phyloP scores from a whole-genome alignment of 2,888 invertebrate genomes.

The Ypsolopha scabrella region DNA sequence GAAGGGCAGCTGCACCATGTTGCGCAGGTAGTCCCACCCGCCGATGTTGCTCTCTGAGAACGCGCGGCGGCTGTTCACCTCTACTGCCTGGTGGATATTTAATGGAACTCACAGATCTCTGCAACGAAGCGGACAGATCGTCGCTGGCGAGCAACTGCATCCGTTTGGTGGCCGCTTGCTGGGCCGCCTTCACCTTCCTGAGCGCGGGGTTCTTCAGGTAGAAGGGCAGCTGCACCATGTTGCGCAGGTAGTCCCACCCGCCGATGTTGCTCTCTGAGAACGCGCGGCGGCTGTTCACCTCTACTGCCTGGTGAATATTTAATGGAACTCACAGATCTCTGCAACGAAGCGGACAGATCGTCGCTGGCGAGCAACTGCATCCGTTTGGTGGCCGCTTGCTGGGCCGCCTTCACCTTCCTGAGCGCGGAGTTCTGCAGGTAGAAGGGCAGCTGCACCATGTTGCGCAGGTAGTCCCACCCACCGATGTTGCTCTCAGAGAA shows the following conservation, averaged over 20 bases:
- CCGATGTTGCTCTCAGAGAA: too few relatives aligned
- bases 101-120: background rate
- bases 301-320: too few relatives aligned
- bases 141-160: constrained; percentile 52
- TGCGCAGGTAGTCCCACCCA: too few relatives aligned
- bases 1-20: constrained; percentile 97
- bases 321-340: background rate
- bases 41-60: constrained; percentile 94
- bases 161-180: constrained; percentile 76
- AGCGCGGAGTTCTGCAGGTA: constrained; percentile 97
- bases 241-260: too few relatives aligned
- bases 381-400: constrained; percentile 76
- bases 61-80: constrained; percentile 87
- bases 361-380: constrained; percentile 52
- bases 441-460: constrained; percentile 97
- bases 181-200: constrained; percentile 87
- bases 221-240: constrained; percentile 97
- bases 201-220: constrained; percentile 97
- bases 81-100: constrained; percentile 76
- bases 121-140: background rate
- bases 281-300: too few relatives aligned
- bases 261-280: too few relatives aligned
- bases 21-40: constrained; percentile 93
- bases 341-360: background rate
- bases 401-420: constrained; percentile 87